Evolutionary conservation across 2,113 vertebrate species (phyloP).

Genomic region (Scolopax mira): DNA sequence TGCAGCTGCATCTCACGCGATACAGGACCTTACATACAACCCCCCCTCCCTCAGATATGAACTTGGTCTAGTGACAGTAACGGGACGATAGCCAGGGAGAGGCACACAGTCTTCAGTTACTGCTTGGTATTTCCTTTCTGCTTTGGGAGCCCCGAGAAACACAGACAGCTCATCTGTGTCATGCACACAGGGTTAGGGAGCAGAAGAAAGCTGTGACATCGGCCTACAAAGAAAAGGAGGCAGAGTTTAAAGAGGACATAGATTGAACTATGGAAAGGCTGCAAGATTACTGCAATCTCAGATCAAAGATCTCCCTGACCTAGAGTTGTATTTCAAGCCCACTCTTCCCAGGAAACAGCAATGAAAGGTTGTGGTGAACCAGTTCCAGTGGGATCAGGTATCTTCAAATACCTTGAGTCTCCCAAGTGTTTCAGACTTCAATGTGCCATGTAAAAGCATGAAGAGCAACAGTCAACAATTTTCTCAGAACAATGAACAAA

Average conservation of each 20-base stretch:
- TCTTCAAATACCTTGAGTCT: neutral
- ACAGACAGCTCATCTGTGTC: neutral
- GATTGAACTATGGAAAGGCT: neutral
- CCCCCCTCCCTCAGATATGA: neutral
- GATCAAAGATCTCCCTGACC: neutral
- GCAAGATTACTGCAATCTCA: neutral
- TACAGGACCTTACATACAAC: neutral
- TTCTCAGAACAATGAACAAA: neutral
- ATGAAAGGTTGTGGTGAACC: neutral
- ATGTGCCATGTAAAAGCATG: neutral
- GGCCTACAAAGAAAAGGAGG: neutral
- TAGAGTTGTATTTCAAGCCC: neutral
- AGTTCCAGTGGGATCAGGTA: neutral
- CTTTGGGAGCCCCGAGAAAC: neutral
- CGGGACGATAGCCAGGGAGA: neutral
- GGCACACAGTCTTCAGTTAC: neutral
- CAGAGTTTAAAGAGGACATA: neutral
- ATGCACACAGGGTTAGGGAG: neutral
- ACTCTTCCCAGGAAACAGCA: neutral
- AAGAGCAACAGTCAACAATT: neutral
- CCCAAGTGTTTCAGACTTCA: neutral
- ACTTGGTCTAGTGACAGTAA: neutral
- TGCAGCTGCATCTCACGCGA: conserved; percentile 41
- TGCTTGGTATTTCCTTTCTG: neutral
- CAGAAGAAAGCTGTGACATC: neutral